These are phyloP conservation scores for Hermaeophaga mercurialis DNA, from an alignment of 2,888 invertebrate genomes.

Conservation along the genomic window DNA sequence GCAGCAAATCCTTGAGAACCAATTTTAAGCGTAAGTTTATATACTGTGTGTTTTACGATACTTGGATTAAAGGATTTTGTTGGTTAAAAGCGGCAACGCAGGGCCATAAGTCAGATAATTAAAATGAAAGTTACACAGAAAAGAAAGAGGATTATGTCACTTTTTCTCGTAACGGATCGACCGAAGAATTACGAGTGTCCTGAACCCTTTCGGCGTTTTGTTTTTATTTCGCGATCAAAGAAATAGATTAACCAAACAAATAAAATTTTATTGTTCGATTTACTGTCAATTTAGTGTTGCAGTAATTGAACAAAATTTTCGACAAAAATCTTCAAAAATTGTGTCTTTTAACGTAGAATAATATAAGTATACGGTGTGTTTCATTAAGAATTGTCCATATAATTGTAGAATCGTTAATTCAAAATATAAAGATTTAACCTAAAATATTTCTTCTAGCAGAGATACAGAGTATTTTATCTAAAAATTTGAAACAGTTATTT, in stretches of 20 bases:
- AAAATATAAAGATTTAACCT: no score
- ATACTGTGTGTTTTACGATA: no score
- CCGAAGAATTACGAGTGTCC: constrained; percentile 5
- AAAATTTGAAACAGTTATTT: not conserved
- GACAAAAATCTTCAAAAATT: no score
- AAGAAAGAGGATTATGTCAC: constrained; percentile 8
- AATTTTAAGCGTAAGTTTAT: no score
- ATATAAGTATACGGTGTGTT: not conserved
- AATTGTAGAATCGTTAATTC: not conserved
- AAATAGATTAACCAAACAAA: not conserved
- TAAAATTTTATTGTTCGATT: no score
- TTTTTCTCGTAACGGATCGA: constrained; percentile 8
- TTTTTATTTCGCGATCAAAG: constrained; percentile 7
- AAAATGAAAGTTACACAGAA: constrained; percentile 8
- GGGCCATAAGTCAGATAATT: constrained; percentile 6
- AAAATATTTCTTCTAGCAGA: no score
- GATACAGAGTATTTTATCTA: not conserved
- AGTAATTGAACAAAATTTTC: no score
- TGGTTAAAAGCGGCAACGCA: constrained; percentile 3
- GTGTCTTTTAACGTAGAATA: not conserved
- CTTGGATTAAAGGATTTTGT: no score
- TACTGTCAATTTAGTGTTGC: no score
- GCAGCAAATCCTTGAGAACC: no score
- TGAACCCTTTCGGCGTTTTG: constrained; percentile 1
- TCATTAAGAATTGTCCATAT: not conserved